Conservation (phyloP, 2,888 invertebrate genomes). For the Caenorhabditis sinica region DNA sequence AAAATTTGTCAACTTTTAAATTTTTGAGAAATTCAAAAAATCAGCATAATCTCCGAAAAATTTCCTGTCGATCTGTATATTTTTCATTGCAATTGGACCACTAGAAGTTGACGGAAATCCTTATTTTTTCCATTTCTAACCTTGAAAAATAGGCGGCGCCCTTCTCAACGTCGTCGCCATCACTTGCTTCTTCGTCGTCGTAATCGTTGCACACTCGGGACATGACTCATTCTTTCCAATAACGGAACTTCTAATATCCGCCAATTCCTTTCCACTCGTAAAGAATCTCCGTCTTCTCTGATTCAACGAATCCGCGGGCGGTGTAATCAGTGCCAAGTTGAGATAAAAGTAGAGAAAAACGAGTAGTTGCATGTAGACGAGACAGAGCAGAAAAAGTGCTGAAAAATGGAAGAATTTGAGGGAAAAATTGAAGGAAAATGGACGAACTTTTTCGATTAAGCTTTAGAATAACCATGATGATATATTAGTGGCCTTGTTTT, state of each 20-base stretch:
- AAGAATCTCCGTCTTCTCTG: constrained; percentile 33
- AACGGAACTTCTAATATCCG: background rate
- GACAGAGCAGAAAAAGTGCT: constrained; percentile 27
- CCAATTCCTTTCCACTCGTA: background rate
- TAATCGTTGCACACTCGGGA: constrained; percentile 4
- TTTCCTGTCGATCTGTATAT: background rate
- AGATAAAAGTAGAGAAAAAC: constrained; percentile 20
- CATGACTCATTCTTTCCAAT: constrained; percentile 23
- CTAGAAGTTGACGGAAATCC: too few relatives aligned
- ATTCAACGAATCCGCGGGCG: constrained; percentile 16
- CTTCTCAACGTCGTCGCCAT: constrained; percentile 18
- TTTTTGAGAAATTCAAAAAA: too few relatives aligned
- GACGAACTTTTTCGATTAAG: constrained; percentile 56
- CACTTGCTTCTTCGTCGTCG: background rate
- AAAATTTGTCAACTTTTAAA: too few relatives aligned
- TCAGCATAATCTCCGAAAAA: background rate
- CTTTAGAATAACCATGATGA: constrained; percentile 22
- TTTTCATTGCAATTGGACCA: too few relatives aligned
- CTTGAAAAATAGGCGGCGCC: constrained; percentile 56
- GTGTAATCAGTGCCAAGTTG: constrained; percentile 5
- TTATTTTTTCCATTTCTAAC: background rate
- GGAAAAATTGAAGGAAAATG: background rate
- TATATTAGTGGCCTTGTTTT: background rate
- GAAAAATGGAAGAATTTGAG: background rate
- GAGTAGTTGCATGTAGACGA: constrained; percentile 50